These are phyloP conservation scores for Eudasyphora cyanicolor DNA, from an alignment of 2,888 invertebrate genomes.

Conservation along the genomic window DNA sequence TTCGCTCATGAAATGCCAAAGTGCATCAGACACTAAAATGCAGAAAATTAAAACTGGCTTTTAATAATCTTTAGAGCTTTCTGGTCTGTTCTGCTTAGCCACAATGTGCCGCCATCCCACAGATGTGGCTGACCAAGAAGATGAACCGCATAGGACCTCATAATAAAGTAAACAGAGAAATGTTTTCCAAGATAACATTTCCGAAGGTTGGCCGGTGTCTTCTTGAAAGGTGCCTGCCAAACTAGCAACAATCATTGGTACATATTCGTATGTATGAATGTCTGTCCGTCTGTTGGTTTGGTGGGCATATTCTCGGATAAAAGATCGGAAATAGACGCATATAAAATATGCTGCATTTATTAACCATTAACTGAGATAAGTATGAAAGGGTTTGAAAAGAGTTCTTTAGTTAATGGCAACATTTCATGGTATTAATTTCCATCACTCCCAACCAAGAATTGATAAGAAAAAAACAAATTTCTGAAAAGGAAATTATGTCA, in stretches of 20 bases:
- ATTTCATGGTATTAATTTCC: conserved; percentile 4
- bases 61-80: conserved; percentile 70
- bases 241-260: too few relatives aligned
- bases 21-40: conserved; percentile 76
- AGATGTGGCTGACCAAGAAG: background rate
- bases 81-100: background rate
- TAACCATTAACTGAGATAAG: conserved; percentile 14
- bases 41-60: conserved; percentile 78
- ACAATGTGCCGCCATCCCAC: background rate
- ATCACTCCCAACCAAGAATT: background rate
- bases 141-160: background rate
- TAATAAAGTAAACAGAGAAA: conserved; percentile 52
- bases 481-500: background rate
- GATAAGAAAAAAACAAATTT: background rate
- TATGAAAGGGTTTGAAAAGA: background rate
- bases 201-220: background rate
- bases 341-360: conserved; percentile 30
- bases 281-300: too few relatives aligned
- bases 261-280: background rate
- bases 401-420: background rate
- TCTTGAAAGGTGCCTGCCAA: conserved; percentile 1
- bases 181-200: conserved; percentile 49
- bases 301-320: background rate
- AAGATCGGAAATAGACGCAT: conserved; percentile 17
- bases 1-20: conserved; percentile 71